A percentile compares a stretch with the other conserved stretches of the same genome.
phyloP scores from a whole-genome alignment of 2,888 invertebrate species.

The Calliphora vomitoria region DNA sequence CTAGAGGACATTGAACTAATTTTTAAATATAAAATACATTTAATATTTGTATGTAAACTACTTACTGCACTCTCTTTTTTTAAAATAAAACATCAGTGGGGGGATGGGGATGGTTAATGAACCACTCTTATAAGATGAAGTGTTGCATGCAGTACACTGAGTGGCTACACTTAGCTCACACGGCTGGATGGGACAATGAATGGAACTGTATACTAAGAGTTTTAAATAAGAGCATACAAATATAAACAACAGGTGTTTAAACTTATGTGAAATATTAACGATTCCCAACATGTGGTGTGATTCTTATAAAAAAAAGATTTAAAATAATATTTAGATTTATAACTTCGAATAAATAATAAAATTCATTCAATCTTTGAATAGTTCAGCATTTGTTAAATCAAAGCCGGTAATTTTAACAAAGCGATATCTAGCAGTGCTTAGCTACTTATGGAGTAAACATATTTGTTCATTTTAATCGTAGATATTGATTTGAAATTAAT shows the following conservation, averaged over 20 bases:
- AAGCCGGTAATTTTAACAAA: too few relatives aligned
- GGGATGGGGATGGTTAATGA: conserved; percentile 23
- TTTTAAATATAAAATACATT: conserved; percentile 16
- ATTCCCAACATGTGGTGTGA: conserved; percentile 39
- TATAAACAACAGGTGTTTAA: conserved; percentile 57
- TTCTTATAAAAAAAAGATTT: too few relatives aligned
- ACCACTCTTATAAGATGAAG: conserved; percentile 8
- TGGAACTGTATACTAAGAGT: too few relatives aligned
- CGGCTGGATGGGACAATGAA: too few relatives aligned
- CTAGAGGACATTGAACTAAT: conserved; percentile 55
- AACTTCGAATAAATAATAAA: too few relatives aligned
- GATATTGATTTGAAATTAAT: too few relatives aligned
- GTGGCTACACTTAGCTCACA: neutral
- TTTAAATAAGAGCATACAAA: neutral
- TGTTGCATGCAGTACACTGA: neutral
- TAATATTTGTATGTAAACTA: neutral
- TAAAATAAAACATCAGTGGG: conserved; percentile 3
- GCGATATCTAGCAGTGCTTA: too few relatives aligned
- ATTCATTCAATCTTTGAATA: too few relatives aligned
- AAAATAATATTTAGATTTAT: too few relatives aligned
- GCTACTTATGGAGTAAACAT: too few relatives aligned
- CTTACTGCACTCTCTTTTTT: neutral
- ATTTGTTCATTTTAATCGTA: too few relatives aligned
- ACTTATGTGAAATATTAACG: neutral
- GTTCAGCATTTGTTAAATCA: too few relatives aligned